Percentiles rank a stretch among this genome's conserved stretches.
Evolutionary conservation across 2,113 vertebrate species (phyloP).

Genomic region (Cyanoramphus novaezelandiae): DNA sequence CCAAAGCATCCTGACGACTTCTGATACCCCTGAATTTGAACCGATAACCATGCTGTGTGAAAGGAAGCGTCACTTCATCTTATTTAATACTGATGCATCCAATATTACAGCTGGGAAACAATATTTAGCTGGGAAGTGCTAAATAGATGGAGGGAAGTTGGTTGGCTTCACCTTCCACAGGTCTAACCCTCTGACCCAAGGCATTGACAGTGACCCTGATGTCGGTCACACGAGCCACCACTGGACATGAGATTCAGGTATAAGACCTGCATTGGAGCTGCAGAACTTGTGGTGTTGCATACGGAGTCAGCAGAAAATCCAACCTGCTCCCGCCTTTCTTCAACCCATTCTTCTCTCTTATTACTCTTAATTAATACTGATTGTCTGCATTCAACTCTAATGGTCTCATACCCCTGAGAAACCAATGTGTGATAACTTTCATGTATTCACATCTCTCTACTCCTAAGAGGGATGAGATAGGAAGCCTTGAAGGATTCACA

Average conservation of each 20-base stretch:
- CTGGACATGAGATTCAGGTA: background rate
- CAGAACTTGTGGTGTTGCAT: background rate
- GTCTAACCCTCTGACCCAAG: background rate
- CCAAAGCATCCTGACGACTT: background rate
- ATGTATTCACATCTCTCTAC: background rate
- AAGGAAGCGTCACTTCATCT: background rate
- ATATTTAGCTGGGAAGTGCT: background rate
- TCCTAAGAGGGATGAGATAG: background rate
- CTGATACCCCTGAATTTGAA: background rate
- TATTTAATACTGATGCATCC: background rate
- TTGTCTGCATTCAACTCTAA: background rate
- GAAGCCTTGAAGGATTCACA: background rate
- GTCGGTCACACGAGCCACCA: background rate
- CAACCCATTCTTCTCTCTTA: background rate
- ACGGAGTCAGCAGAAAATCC: background rate
- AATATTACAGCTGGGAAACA: background rate
- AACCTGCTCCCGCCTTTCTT: background rate
- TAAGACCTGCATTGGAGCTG: background rate
- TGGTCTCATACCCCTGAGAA: constrained; percentile 15
- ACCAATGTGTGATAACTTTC: background rate
- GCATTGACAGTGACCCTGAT: background rate
- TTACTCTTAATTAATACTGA: constrained; percentile 9
- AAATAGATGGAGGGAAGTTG: background rate
- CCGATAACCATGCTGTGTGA: accelerated
- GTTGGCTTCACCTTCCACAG: background rate